A percentile compares a stretch with the other conserved stretches of the same genome.
Evolutionary conservation across 2,888 invertebrate genomes (phyloP).

Genomic region (Perithous albicinctus): DNA sequence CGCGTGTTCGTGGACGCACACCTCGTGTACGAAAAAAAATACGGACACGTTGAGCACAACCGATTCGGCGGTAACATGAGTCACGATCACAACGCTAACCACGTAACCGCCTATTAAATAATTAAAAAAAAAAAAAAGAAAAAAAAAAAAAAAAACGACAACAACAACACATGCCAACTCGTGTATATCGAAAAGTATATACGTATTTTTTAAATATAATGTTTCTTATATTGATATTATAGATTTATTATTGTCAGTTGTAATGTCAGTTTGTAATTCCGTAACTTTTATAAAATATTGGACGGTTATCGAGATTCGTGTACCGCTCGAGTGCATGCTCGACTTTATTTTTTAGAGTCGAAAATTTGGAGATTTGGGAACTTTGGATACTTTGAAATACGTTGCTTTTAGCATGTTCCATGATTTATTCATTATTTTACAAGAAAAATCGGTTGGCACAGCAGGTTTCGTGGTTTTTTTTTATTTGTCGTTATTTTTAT

Average conservation of each 20-base stretch:
- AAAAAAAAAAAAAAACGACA: too few species aligned
- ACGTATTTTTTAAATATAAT: conserved; percentile 42
- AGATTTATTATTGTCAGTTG: conserved; percentile 30
- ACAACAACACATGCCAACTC: conserved; percentile 35
- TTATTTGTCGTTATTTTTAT: too few species aligned
- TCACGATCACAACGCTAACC: conserved; percentile 56
- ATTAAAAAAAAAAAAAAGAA: background rate
- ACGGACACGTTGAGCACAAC: conserved; percentile 42
- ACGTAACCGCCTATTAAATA: conserved; percentile 48
- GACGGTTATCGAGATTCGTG: conserved; percentile 61
- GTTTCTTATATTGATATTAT: conserved; percentile 24
- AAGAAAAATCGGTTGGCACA: too few species aligned
- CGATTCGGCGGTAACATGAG: conserved; percentile 61
- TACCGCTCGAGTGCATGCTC: conserved; percentile 54
- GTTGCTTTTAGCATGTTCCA: background rate
- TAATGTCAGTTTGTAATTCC: conserved; percentile 28
- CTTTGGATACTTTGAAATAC: background rate
- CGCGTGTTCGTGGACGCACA: conserved; percentile 31
- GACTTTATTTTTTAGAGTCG: background rate
- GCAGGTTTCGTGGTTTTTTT: too few species aligned
- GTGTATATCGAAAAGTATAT: conserved; percentile 53
- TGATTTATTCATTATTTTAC: background rate
- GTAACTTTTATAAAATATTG: conserved; percentile 29
- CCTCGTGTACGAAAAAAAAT: conserved; percentile 25
- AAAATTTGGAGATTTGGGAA: background rate